Conservation (phyloP, 1,140 invertebrate species). For the Teleopsis dalmanni region DNA sequence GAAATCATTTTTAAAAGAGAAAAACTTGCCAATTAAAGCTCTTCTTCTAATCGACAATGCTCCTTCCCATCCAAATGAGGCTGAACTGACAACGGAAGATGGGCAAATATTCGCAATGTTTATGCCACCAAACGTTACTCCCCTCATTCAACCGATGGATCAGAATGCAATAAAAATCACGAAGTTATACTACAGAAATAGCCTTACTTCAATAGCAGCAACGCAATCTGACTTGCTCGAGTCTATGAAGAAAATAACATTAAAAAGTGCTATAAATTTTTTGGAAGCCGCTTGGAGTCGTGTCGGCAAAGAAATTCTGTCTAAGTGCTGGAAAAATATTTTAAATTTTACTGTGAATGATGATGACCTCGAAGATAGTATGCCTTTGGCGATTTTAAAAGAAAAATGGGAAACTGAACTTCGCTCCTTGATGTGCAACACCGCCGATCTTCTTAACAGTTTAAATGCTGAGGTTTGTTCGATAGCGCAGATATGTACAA, state of each 20-base stretch:
- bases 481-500: no score
- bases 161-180: conserved; percentile 41
- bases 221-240: no score
- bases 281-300: not conserved
- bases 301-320: not conserved
- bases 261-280: not conserved
- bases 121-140: conserved; percentile 46
- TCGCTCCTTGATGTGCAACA: not conserved
- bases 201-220: not conserved
- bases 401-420: not conserved
- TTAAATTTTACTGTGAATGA: not conserved
- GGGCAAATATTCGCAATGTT: conserved; percentile 20
- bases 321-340: not conserved
- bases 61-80: conserved; percentile 17
- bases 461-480: not conserved
- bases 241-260: no score
- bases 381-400: not conserved
- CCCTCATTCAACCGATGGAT: conserved; percentile 47
- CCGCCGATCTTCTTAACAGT: not conserved
- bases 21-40: conserved; percentile 24
- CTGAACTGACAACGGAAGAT: conserved; percentile 16
- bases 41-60: conserved; percentile 42
- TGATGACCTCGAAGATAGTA: not conserved
- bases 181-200: not conserved
- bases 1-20: not conserved